Percentiles rank a stretch among this genome's conserved stretches.
phyloP scores from a whole-genome alignment of 2,888 invertebrate species.

The Sepiola atlantica region DNA sequence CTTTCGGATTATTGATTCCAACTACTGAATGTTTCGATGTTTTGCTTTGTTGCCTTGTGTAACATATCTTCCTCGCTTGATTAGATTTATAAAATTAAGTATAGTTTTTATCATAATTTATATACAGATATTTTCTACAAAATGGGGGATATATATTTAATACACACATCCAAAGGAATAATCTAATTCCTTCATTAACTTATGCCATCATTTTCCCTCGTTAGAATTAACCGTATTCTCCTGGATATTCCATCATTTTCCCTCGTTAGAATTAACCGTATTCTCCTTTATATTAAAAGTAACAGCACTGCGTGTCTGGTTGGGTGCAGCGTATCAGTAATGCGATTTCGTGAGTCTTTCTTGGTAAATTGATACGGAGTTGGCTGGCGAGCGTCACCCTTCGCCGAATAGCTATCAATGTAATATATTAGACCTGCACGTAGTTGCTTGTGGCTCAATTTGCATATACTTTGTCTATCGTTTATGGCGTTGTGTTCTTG shows the following conservation, averaged over 20 bases:
- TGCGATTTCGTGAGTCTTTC: background rate
- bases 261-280: background rate
- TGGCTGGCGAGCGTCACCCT: background rate
- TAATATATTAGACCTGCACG: background rate
- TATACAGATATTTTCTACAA: too few relatives aligned
- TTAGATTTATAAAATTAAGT: too few relatives aligned
- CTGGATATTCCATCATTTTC: background rate
- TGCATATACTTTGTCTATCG: background rate
- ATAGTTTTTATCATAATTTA: too few relatives aligned
- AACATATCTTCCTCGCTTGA: too few relatives aligned
- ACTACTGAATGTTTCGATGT: too few relatives aligned
- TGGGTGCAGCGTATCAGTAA: background rate
- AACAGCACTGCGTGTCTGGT: background rate
- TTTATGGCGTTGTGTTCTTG: too few relatives aligned
- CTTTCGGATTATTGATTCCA: too few relatives aligned
- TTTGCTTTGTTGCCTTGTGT: too few relatives aligned
- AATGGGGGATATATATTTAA: too few relatives aligned
- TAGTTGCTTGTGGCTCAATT: background rate
- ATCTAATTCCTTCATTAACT: too few relatives aligned
- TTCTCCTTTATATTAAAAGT: background rate
- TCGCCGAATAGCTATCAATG: background rate
- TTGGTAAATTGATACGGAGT: background rate
- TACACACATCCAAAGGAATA: too few relatives aligned
- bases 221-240: background rate
- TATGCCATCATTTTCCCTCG: background rate